Evolutionary conservation across 1,140 invertebrate genomes (phyloP).

Genomic region (Atopsyche davidsoni): DNA sequence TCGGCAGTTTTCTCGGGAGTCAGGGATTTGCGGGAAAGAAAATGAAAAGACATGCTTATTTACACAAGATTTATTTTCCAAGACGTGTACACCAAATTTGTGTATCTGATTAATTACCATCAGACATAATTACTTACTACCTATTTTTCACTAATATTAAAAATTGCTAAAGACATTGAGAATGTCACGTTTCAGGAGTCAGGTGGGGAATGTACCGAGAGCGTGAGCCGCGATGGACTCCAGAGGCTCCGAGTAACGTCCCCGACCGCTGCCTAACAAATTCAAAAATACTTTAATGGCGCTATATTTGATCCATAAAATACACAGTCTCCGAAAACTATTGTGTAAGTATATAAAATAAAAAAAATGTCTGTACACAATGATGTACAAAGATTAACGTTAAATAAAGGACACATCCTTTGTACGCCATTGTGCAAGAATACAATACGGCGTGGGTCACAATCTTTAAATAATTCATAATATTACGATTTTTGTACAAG

Average conservation of each 20-base stretch:
- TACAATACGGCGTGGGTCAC: conserved; percentile 9
- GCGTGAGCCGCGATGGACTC: conserved; percentile 1
- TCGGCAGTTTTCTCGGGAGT: no score
- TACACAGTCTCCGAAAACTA: conserved; percentile 30
- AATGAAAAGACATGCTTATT: conserved; percentile 25
- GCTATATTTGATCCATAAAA: conserved; percentile 29
- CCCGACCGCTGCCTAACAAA: not conserved
- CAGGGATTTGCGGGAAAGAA: conserved; percentile 22
- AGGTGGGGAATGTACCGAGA: no score
- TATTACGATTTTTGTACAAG: conserved; percentile 25
- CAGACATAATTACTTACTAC: conserved; percentile 26
- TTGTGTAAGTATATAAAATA: conserved; percentile 30
- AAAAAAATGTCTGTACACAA: conserved; percentile 26
- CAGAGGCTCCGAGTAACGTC: not conserved
- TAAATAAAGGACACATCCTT: conserved; percentile 13
- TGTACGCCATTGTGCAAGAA: conserved; percentile 5
- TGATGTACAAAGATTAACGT: conserved; percentile 14
- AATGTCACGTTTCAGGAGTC: conserved; percentile 19
- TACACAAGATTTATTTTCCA: conserved; percentile 32
- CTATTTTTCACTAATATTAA: conserved; percentile 28
- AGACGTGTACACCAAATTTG: conserved; percentile 30
- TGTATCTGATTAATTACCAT: conserved; percentile 25
- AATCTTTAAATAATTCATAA: conserved; percentile 18
- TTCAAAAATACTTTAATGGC: conserved; percentile 26
- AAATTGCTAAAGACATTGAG: conserved; percentile 26